Base-by-base conservation (phyloP, 2,888 invertebrate genomes). In the Acanthoscelides obtectus region DNA sequence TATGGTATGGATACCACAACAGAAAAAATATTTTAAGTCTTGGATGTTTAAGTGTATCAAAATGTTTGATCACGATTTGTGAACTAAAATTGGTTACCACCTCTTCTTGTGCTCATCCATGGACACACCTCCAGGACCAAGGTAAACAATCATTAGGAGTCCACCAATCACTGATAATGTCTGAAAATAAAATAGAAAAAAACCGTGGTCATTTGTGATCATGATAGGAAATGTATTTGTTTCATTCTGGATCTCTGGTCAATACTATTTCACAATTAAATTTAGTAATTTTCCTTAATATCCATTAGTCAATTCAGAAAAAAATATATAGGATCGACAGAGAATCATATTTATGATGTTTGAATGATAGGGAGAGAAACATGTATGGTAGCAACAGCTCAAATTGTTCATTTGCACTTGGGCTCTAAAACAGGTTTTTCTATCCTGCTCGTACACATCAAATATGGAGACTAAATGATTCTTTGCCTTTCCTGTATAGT, bases 91-190 rank as follows among this genome's bases (percentile, higher is more conserved):
- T 25, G 20, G 73, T 86, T 92, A 98, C 97, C 97, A 99, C 86
- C 95, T 94, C 88, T 99, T 99, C 89, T 99, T 99, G 88, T 99
- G 98, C 84, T 99, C 99, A 86, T 99, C 99, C 96, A 99, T 98
- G 75, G 98, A 98, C 65, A 98, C 98, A 72, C 97, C 98, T 73
- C 99, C 99, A 64, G 99, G 99, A 63, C 99, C 99, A 76, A 99
- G 89, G 75, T 96, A 96, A 17, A 99, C 99, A 79, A 99, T 98
- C 94, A 99, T 96, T 72, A 99, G 88, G 22, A 99, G 91, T 70
- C 99, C 99, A 76, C 99, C 99, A 83, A 99, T 93, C 75, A 99
- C 99, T 66, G 99, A 99, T 82, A 99, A 88, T 66, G 99, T 99
- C 95, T 99, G 91, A 73, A 94, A 94, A 75, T 77, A 79, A 76